Percentiles rank a stretch among this genome's conserved stretches.
Evolutionary conservation across 2,113 vertebrate genomes (phyloP).

Genomic region (Falcunculus frontatus): DNA sequence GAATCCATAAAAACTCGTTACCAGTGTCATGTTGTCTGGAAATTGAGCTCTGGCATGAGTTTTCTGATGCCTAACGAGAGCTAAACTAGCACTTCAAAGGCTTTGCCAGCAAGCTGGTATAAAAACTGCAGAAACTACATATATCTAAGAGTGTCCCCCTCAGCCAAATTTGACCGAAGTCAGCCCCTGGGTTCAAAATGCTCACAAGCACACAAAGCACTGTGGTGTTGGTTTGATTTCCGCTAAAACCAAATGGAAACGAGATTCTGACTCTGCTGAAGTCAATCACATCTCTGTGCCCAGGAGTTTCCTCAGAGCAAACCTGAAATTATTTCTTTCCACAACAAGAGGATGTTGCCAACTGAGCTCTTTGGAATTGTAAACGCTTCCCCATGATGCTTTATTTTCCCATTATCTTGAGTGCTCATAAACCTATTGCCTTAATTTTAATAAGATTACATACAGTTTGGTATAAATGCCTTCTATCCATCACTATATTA

Average conservation of each 20-base stretch:
- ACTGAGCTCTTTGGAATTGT: not conserved
- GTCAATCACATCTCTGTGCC: not conserved
- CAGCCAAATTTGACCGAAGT: not conserved
- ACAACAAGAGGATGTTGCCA: not conserved
- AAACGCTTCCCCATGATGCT: not conserved
- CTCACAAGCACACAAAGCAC: not conserved
- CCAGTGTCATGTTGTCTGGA: not conserved
- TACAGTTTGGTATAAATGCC: slow-evolving; percentile 16
- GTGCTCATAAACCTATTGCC: slow-evolving; percentile 7
- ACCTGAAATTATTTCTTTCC: not conserved
- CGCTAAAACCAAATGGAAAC: not conserved
- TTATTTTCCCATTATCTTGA: slow-evolving; percentile 18
- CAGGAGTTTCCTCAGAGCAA: slow-evolving; percentile 9
- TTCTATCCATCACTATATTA: slow-evolving; percentile 42
- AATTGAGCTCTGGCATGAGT: not conserved
- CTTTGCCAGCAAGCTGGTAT: not conserved
- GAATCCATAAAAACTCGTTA: not conserved
- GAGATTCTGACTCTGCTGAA: not conserved
- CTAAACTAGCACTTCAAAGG: not conserved
- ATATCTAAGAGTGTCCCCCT: not conserved
- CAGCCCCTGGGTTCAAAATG: not conserved
- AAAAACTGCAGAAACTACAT: not conserved
- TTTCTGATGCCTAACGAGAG: not conserved
- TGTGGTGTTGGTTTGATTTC: not conserved
- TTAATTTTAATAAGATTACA: slow-evolving; percentile 44